phyloP scores from a whole-genome alignment of 2,797 vertebrate species.

The Eptatretus atami region DNA sequence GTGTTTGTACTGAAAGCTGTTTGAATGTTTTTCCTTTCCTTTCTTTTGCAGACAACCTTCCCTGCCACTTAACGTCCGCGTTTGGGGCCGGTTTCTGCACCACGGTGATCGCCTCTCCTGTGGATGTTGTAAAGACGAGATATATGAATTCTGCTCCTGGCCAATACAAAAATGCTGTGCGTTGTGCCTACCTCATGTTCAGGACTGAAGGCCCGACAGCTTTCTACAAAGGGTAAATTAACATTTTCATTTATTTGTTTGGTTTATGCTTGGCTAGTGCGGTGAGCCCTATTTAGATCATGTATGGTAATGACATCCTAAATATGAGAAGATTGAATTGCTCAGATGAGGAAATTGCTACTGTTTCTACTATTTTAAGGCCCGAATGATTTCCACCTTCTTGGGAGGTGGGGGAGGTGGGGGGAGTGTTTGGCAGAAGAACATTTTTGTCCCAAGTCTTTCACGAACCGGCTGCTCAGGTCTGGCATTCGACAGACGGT shows the following conservation, averaged over 20 bases:
- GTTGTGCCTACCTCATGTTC: slow-evolving; percentile 36
- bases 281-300: neutral
- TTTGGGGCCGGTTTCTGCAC: slow-evolving; percentile 45
- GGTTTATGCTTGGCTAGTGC: neutral
- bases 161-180: slow-evolving; percentile 29
- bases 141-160: slow-evolving; percentile 51
- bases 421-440: no score
- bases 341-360: no score
- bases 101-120: slow-evolving; percentile 39
- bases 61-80: slow-evolving; percentile 39
- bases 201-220: slow-evolving; percentile 37
- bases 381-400: no score
- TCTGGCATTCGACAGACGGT: no score
- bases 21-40: no score
- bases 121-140: slow-evolving; percentile 49
- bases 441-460: no score
- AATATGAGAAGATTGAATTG: no score
- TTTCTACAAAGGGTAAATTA: slow-evolving; percentile 19
- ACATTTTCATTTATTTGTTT: neutral
- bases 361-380: no score
- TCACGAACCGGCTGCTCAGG: no score
- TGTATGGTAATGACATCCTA: no score
- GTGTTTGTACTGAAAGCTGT: no score
- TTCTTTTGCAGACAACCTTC: slow-evolving; percentile 24
- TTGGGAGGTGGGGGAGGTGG: no score